Evolutionary conservation across 1,140 invertebrate species (phyloP), one percentile per base, ranked within the genome.

Genomic region (Cydia fagiglandana): DNA sequence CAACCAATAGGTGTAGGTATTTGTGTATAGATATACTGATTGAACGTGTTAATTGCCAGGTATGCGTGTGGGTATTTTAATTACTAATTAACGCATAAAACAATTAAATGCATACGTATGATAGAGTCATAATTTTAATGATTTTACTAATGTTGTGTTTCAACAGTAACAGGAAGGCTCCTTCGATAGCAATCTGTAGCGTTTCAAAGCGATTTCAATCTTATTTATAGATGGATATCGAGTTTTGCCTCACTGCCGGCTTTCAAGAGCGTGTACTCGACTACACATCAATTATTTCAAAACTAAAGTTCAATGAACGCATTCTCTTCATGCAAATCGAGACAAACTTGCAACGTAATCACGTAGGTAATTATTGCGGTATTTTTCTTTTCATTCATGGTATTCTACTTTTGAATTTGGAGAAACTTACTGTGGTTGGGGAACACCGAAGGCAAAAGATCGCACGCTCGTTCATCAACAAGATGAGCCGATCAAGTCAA

Each of bases 321-420:
- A 70, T 70, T 70, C 66, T 38, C 38, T 45, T 41, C 66, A 70
- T 70, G 66, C 66, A 70, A 66, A 70, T 38, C 66, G 45, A 38
- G 66, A 38, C 34, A 38, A 34, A 70, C 66, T 38, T 70, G 66
- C 73, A 53, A 7, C 13, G 73, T 70, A 38, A 70, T 41, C n/a
- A 38, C n/a, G 34, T 45, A 34, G 34, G 34, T 34, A 38, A 38
- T 34, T 38, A 70, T 70, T 38, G 68, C 56, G 28, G 24, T 66
- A n/a, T 75, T 45, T 64, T n/a, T 75, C 17, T 75, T 34, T 73
- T 74, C 20, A 61, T 61, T 61, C 7, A 61, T 4, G 7, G 7
- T 38, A 38, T 38, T 38, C 34, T 38, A 1, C 6, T 34, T 38
- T 9, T 38, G 34, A 38, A 9, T 38, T 41, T 41, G 38, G 38